Conservation (phyloP, 1,140 invertebrate species). For the roundworm (Caenorhabditis elegans) region DNA sequence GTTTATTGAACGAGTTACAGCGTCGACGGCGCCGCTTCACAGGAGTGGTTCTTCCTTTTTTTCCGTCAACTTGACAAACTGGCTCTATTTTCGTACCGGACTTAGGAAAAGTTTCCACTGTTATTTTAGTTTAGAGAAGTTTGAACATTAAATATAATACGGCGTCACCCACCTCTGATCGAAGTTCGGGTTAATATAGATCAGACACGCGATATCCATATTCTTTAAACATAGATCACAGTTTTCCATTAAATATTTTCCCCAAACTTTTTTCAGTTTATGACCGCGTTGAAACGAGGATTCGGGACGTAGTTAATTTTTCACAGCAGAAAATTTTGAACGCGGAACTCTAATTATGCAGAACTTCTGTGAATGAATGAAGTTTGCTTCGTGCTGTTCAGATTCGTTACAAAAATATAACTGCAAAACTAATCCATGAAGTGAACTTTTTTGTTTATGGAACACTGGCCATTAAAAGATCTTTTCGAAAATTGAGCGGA, state of each 20-base stretch:
- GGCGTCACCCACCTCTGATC: too few species aligned
- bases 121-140: too few species aligned
- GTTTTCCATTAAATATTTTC: not conserved
- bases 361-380: not conserved
- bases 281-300: too few species aligned
- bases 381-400: not conserved
- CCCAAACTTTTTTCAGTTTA: too few species aligned
- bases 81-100: not conserved
- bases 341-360: not conserved
- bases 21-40: not conserved
- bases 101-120: too few species aligned
- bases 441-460: too few species aligned
- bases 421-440: not conserved
- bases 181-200: not conserved
- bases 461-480: too few species aligned
- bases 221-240: not conserved
- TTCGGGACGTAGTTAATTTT: too few species aligned
- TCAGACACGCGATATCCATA: not conserved
- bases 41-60: not conserved
- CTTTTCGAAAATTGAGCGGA: too few species aligned
- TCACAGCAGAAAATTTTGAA: not conserved
- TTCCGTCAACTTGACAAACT: not conserved
- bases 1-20: constrained; percentile 30
- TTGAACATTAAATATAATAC: too few species aligned
- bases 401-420: not conserved